Evolutionary conservation across 1,140 invertebrate species (phyloP).

Genomic region (Bradysia coprophila): DNA sequence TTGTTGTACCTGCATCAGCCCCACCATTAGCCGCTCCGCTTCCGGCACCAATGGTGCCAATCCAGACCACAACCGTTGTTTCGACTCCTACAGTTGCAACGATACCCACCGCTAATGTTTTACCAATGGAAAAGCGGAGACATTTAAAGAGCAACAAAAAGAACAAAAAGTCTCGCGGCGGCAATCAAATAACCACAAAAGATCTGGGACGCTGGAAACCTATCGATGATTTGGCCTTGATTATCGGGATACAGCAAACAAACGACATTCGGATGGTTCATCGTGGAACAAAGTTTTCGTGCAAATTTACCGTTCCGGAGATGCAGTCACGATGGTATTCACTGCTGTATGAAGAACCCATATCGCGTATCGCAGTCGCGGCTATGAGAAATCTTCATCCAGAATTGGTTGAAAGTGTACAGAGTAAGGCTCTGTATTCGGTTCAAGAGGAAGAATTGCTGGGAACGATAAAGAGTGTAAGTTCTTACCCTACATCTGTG

Average conservation of each 20-base stretch:
- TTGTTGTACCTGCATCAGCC: conserved; percentile 11
- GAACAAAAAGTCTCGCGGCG: conserved; percentile 34
- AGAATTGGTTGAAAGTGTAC: conserved; percentile 68
- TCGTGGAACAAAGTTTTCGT: conserved; percentile 87
- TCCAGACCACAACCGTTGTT: background rate
- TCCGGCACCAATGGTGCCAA: background rate
- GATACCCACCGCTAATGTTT: background rate
- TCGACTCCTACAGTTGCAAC: background rate
- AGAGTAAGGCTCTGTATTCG: conserved; percentile 78
- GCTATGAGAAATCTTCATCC: conserved; percentile 89
- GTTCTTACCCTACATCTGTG: too few species aligned
- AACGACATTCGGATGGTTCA: conserved; percentile 77
- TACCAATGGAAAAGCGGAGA: conserved; percentile 7
- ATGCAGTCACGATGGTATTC: conserved; percentile 93
- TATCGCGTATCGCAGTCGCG: conserved; percentile 69
- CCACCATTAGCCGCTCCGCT: conserved; percentile 1
- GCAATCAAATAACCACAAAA: conserved; percentile 47
- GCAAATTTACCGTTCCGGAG: conserved; percentile 83
- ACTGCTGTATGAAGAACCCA: conserved; percentile 76
- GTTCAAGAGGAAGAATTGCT: conserved; percentile 77
- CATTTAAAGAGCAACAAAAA: conserved; percentile 22
- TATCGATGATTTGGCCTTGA: conserved; percentile 85
- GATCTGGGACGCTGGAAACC: conserved; percentile 93
- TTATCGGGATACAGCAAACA: conserved; percentile 84
- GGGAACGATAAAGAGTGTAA: conserved; percentile 63